These are phyloP conservation scores for Rhodinocichla rosea DNA, from an alignment of 2,113 vertebrate genomes.

Conservation along the genomic window DNA sequence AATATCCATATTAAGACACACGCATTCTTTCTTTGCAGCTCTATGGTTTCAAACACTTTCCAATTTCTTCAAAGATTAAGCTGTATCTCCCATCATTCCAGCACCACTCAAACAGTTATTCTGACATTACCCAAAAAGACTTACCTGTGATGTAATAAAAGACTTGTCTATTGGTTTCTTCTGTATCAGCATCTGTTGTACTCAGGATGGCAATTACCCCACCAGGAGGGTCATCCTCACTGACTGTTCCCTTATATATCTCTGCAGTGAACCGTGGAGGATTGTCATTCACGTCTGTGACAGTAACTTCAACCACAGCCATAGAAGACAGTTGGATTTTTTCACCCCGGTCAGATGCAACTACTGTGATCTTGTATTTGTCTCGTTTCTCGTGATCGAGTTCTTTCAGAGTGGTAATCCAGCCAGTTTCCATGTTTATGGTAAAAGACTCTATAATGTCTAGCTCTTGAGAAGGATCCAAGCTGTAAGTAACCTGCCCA, in stretches of 20 bases:
- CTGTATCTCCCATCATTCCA: not conserved
- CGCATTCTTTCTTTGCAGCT: not conserved
- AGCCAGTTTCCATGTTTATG: constrained; percentile 88
- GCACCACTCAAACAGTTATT: not conserved
- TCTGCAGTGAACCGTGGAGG: constrained; percentile 93
- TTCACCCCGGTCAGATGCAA: constrained; percentile 89
- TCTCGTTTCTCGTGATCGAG: constrained; percentile 85
- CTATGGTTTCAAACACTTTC: not conserved
- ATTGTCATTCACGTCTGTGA: constrained; percentile 94
- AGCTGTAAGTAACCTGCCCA: constrained; percentile 86
- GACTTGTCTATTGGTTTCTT: constrained; percentile 89
- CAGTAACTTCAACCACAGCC: constrained; percentile 83
- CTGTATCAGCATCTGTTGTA: constrained; percentile 89
- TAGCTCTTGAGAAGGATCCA: constrained; percentile 80
- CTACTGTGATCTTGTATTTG: constrained; percentile 79
- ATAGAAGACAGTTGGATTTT: constrained; percentile 81
- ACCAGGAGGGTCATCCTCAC: constrained; percentile 90
- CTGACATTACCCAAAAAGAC: not conserved
- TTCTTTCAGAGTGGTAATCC: constrained; percentile 92
- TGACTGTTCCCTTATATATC: constrained; percentile 97
- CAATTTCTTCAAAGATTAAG: not conserved
- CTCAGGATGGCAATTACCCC: constrained; percentile 94
- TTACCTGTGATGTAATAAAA: constrained; percentile 95
- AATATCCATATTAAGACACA: not conserved
- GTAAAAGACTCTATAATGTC: constrained; percentile 85